phyloP scores from a whole-genome alignment of 1,140 invertebrate species.

The Steinernema feltiae region DNA sequence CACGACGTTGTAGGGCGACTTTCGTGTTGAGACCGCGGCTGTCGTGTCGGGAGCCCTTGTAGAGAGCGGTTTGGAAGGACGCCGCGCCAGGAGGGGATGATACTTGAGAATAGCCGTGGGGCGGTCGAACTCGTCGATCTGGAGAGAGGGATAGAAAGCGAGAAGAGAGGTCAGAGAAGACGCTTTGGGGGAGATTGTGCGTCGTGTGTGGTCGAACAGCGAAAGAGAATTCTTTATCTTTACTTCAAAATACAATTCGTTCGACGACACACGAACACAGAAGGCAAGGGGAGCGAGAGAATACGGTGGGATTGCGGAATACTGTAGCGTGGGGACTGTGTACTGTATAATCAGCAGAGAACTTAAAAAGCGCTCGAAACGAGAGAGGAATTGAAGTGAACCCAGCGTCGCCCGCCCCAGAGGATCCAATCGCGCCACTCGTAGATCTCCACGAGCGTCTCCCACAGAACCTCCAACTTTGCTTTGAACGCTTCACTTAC shows the following conservation, averaged over 20 bases:
- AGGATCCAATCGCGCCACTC: background rate
- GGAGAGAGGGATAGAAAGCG: slow-evolving; percentile 11
- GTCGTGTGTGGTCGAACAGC: background rate
- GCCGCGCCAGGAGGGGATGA: background rate
- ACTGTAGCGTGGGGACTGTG: background rate
- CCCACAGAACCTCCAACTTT: background rate
- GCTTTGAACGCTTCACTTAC: background rate
- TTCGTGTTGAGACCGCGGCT: background rate
- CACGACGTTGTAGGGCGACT: background rate
- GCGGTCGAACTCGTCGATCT: background rate
- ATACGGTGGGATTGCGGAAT: background rate
- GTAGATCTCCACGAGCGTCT: background rate
- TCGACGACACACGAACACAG: background rate
- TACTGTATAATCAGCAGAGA: background rate
- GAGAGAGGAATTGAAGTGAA: background rate
- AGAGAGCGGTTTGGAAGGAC: background rate
- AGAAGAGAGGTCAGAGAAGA: background rate
- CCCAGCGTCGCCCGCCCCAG: background rate
- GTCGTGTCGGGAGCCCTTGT: background rate
- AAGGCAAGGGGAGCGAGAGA: background rate
- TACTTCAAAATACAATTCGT: background rate
- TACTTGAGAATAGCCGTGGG: background rate
- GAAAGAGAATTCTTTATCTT: background rate
- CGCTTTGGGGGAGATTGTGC: background rate
- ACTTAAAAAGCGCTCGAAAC: background rate